Evolutionary conservation across 2,797 vertebrate genomes (phyloP).

Genomic region (Tenualosa ilisha): DNA sequence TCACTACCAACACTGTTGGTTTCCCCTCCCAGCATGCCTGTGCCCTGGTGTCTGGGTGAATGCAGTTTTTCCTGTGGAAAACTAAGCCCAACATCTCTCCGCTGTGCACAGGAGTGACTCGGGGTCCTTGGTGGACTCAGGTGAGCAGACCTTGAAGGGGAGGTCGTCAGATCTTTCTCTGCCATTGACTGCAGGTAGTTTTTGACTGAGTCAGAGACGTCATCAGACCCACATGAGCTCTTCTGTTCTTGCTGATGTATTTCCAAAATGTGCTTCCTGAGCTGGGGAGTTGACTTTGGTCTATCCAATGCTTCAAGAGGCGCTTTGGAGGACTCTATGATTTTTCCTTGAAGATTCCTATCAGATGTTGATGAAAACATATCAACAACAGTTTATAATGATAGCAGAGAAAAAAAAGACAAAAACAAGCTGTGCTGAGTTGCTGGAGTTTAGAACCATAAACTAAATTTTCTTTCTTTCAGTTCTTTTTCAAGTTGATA

Average conservation of each 20-base stretch:
- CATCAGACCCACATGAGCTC: conserved; percentile 51
- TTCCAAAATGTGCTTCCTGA: conserved; percentile 74
- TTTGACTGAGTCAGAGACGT: conserved; percentile 68
- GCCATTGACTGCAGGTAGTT: conserved; percentile 77
- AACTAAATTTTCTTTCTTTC: too few relatives aligned
- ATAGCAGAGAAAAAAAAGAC: neutral
- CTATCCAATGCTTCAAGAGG: conserved; percentile 63
- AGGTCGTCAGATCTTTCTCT: conserved; percentile 42
- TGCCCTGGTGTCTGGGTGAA: conserved; percentile 29
- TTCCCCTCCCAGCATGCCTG: conserved; percentile 29
- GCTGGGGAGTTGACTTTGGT: conserved; percentile 61
- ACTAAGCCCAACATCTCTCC: conserved; percentile 29
- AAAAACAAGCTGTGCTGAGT: neutral
- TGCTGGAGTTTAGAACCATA: too few relatives aligned
- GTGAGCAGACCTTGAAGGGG: neutral
- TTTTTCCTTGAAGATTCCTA: conserved; percentile 78
- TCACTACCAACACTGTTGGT: neutral
- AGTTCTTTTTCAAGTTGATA: neutral
- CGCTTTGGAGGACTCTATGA: conserved; percentile 72
- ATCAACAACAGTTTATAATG: neutral
- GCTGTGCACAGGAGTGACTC: conserved; percentile 13
- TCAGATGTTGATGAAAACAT: conserved; percentile 30
- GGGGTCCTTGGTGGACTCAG: conserved; percentile 22
- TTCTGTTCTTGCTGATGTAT: conserved; percentile 73
- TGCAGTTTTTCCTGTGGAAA: conserved; percentile 4